Conservation (phyloP, 1,140 invertebrate genomes). For the Cotesia vestalis region DNA sequence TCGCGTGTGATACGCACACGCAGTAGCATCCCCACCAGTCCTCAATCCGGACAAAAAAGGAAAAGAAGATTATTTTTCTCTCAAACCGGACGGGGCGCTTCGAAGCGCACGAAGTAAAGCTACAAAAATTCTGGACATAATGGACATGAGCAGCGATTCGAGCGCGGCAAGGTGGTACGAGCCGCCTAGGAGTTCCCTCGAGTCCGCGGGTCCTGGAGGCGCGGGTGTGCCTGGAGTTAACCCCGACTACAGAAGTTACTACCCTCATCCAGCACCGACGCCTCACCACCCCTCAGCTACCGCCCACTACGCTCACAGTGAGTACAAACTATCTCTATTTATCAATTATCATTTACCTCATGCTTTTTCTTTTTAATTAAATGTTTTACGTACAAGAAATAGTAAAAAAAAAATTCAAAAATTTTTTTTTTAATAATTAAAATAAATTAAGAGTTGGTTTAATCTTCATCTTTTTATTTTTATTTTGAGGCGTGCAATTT, state of each 20-base stretch:
- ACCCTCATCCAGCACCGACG: slow-evolving; percentile 60
- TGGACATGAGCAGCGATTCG: slow-evolving; percentile 67
- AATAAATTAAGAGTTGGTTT: no score
- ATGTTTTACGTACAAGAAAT: no score
- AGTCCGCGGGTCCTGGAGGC: slow-evolving; percentile 54
- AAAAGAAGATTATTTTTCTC: neutral
- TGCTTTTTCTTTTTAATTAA: no score
- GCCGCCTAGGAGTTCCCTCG: slow-evolving; percentile 59
- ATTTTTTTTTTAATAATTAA: no score
- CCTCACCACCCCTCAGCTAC: slow-evolving; percentile 61
- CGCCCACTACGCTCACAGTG: slow-evolving; percentile 65
- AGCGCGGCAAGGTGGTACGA: slow-evolving; percentile 65
- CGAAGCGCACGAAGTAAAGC: slow-evolving; percentile 36
- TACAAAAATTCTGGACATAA: slow-evolving; percentile 55
- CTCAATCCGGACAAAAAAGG: neutral
- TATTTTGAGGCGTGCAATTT: no score
- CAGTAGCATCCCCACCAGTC: neutral
- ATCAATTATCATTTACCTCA: slow-evolving; percentile 10
- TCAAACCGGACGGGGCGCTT: slow-evolving; percentile 23
- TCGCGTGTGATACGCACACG: neutral
- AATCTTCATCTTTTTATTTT: no score
- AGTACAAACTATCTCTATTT: slow-evolving; percentile 47
- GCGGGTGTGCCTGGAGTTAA: slow-evolving; percentile 55
- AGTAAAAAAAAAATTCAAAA: no score
- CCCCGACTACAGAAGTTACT: slow-evolving; percentile 64